phyloP scores from a whole-genome alignment of 2,888 invertebrate genomes.

The Entomobrya multifasciata region DNA sequence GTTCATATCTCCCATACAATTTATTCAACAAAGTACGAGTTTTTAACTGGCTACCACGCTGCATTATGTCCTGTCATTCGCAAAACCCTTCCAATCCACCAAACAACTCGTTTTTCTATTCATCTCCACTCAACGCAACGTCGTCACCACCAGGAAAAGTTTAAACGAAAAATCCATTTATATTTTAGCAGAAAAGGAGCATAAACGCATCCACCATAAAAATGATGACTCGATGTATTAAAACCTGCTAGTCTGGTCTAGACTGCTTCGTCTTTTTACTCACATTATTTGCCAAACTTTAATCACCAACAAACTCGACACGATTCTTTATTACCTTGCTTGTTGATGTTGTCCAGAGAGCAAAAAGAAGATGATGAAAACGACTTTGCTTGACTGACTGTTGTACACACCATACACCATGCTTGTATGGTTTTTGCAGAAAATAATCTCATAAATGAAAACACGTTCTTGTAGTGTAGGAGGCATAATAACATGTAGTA shows the following conservation, averaged over 20 bases:
- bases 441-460: slow-evolving; percentile 25
- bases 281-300: neutral
- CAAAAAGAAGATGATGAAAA: neutral
- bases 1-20: slow-evolving; percentile 18
- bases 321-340: slow-evolving; percentile 54
- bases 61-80: neutral
- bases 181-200: slow-evolving; percentile 5
- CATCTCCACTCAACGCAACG: neutral
- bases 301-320: slow-evolving; percentile 39
- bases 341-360: slow-evolving; percentile 53
- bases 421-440: neutral
- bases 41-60: neutral
- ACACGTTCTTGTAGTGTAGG: slow-evolving; percentile 31
- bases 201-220: neutral
- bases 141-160: slow-evolving; percentile 57
- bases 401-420: neutral
- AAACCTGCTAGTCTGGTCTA: slow-evolving; percentile 49
- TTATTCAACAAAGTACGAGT: neutral
- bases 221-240: slow-evolving; percentile 16
- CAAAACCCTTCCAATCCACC: slow-evolving; percentile 8
- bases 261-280: neutral
- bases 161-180: slow-evolving; percentile 41
- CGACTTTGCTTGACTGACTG: neutral
- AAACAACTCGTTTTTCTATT: neutral
- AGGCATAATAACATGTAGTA: slow-evolving; percentile 23